phyloP scores from a whole-genome alignment of 2,113 vertebrate species.

The Hassar affinis region DNA sequence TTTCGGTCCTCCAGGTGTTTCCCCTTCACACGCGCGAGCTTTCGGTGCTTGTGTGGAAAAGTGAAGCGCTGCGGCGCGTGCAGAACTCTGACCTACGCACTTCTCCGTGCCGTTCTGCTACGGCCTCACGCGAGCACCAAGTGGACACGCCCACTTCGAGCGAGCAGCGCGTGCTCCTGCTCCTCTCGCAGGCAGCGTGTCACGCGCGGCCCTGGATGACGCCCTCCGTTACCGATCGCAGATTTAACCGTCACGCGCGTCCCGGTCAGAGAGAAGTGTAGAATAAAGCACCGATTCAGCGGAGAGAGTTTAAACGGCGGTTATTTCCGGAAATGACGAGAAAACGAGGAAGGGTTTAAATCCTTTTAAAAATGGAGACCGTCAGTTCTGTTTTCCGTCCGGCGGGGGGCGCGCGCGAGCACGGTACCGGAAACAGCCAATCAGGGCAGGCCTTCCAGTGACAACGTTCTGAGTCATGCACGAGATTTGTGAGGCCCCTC shows the following conservation, averaged over 20 bases:
- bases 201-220: slow-evolving; percentile 19
- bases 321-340: background rate
- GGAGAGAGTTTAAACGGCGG: background rate
- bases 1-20: background rate
- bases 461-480: slow-evolving; percentile 47
- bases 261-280: no score
- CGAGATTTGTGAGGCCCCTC: slow-evolving; percentile 6
- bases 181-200: slow-evolving; percentile 27
- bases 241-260: background rate
- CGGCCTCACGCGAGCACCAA: slow-evolving; percentile 53
- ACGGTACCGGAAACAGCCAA: slow-evolving; percentile 59
- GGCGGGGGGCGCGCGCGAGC: slow-evolving; percentile 44
- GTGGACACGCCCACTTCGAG: slow-evolving; percentile 75
- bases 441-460: slow-evolving; percentile 16
- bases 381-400: slow-evolving; percentile 64
- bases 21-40: background rate
- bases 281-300: background rate
- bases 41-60: background rate
- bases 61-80: background rate
- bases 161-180: slow-evolving; percentile 49
- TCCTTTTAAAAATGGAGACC: slow-evolving; percentile 37
- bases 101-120: slow-evolving; percentile 55
- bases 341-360: slow-evolving; percentile 45
- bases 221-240: background rate
- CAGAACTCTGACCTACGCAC: slow-evolving; percentile 18